Evolutionary conservation across 2,888 invertebrate genomes (phyloP).

Genomic region (Drosophila mulleri): DNA sequence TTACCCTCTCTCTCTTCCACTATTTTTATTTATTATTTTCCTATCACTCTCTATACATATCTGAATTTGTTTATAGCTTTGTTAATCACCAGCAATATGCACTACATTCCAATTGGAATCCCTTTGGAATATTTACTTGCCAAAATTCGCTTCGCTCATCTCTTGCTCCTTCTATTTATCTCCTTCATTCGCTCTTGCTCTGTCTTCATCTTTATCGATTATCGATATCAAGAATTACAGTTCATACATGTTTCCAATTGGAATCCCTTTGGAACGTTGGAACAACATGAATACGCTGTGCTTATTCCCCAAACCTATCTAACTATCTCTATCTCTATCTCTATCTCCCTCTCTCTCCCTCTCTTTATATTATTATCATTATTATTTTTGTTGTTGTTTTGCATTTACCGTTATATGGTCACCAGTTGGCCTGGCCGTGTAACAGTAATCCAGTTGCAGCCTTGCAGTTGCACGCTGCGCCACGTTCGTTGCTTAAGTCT

Average conservation of each 20-base stretch:
- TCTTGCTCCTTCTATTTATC: too few species aligned
- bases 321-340: too few species aligned
- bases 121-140: too few species aligned
- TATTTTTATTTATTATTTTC: too few species aligned
- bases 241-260: not conserved
- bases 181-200: not conserved
- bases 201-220: not conserved
- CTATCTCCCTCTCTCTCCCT: not conserved
- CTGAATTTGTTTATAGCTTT: too few species aligned
- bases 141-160: too few species aligned
- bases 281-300: not conserved
- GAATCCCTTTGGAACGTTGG: not conserved
- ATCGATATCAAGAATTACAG: too few species aligned
- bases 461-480: slow-evolving; percentile 44
- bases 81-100: too few species aligned
- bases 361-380: not conserved
- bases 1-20: not conserved
- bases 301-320: not conserved
- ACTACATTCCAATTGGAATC: too few species aligned
- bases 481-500: slow-evolving; percentile 77
- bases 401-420: slow-evolving; percentile 31
- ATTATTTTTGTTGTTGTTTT: not conserved
- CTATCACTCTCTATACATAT: too few species aligned
- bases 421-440: slow-evolving; percentile 42
- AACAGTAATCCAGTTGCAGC: slow-evolving; percentile 77